Evolutionary conservation across 2,797 vertebrate species (phyloP).

Genomic region (Molossus alvarezi): DNA sequence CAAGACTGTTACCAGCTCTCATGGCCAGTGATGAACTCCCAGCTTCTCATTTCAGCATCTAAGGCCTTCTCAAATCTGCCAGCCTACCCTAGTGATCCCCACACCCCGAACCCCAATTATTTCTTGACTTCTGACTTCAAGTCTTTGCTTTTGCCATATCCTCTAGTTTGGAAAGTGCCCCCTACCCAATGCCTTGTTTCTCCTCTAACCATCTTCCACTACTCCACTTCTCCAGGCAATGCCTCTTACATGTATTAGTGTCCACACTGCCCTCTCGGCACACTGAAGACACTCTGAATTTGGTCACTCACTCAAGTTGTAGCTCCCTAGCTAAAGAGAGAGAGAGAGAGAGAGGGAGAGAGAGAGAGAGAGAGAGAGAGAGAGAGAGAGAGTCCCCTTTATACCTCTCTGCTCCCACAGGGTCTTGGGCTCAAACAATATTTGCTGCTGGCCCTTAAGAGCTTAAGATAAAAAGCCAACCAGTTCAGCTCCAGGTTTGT

Average conservation of each 20-base stretch:
- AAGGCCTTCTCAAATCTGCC: background rate
- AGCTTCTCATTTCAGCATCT: background rate
- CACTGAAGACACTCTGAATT: background rate
- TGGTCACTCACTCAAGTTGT: background rate
- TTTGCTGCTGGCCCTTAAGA: background rate
- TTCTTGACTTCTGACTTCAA: conserved; percentile 10
- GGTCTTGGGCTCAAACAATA: background rate
- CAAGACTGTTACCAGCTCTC: background rate
- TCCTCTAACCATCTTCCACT: background rate
- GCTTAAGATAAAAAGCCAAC: conserved; percentile 14
- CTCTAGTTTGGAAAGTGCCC: background rate
- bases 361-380: background rate
- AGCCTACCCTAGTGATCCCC: background rate
- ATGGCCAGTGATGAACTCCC: background rate
- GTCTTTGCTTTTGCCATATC: conserved; percentile 46
- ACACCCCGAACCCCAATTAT: background rate
- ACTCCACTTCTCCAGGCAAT: background rate
- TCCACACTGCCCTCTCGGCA: background rate
- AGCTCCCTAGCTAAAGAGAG: background rate
- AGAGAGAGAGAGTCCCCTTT: background rate
- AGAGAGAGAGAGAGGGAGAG: background rate
- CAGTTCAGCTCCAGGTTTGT: background rate
- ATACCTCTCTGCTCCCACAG: background rate
- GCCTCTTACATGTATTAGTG: background rate
- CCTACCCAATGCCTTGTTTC: background rate